Percentiles rank a stretch among this genome's conserved stretches.
Evolutionary conservation across 2,888 invertebrate genomes (phyloP).

Genomic region (Pantelozetes paolii): DNA sequence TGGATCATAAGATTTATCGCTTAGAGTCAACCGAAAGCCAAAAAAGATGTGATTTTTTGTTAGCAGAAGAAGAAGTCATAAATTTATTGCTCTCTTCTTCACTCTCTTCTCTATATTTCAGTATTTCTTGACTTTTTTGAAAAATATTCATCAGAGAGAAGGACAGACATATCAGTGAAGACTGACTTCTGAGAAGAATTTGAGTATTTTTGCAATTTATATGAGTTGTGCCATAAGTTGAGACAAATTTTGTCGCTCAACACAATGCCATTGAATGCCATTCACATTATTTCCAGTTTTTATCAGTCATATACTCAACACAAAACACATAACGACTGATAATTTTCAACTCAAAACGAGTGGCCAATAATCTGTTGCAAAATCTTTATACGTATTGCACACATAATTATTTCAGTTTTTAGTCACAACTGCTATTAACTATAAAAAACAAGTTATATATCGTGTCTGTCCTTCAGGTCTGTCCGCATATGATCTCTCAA

Average conservation of each 20-base stretch:
- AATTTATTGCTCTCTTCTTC: slow-evolving; percentile 19
- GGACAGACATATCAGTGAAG: not conserved
- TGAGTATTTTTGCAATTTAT: not conserved
- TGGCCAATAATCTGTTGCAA: slow-evolving; percentile 12
- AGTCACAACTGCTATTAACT: not conserved
- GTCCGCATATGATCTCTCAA: not conserved
- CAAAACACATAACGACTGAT: not conserved
- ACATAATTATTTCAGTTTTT: slow-evolving; percentile 20
- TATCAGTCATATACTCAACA: slow-evolving; percentile 13
- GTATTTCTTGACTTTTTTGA: not conserved
- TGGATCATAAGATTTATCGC: slow-evolving; percentile 38
- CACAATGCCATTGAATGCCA: slow-evolving; percentile 17
- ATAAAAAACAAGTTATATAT: not conserved
- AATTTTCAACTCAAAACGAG: not conserved
- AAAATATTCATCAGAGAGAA: not conserved
- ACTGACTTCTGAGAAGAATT: not conserved
- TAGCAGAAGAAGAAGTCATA: slow-evolving; percentile 17
- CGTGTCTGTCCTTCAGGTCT: slow-evolving; percentile 3
- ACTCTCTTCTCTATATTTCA: not conserved
- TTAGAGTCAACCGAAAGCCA: slow-evolving; percentile 12
- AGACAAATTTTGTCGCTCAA: not conserved
- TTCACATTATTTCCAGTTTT: slow-evolving; percentile 35
- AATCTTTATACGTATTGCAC: slow-evolving; percentile 27
- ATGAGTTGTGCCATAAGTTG: not conserved
- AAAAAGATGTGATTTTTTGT: slow-evolving; percentile 27